Evolutionary conservation across 2,888 invertebrate genomes (phyloP).

Genomic region (Nephrotoma flavescens): DNA sequence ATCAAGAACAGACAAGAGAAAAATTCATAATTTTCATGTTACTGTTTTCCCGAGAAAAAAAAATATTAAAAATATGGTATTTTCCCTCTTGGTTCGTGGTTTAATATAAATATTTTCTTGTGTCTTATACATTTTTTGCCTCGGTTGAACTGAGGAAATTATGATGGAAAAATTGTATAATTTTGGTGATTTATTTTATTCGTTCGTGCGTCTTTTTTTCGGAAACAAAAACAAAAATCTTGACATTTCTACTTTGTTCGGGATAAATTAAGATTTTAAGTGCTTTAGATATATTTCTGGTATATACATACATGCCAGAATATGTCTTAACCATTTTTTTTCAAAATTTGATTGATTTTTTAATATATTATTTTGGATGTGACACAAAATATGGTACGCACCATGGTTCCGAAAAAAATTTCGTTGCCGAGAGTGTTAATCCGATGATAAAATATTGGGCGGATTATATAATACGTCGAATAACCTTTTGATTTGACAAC

Average conservation of each 20-base stretch:
- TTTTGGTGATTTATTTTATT: neutral
- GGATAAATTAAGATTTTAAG: neutral
- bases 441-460: neutral
- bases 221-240: neutral
- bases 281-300: neutral
- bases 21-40: neutral
- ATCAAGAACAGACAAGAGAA: neutral
- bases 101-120: neutral
- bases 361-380: neutral
- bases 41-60: neutral
- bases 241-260: neutral
- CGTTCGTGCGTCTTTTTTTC: neutral
- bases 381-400: neutral
- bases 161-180: neutral
- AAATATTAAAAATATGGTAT: neutral
- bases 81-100: neutral
- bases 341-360: neutral
- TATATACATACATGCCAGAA: neutral
- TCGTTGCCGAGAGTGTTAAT: neutral
- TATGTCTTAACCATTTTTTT: neutral
- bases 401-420: neutral
- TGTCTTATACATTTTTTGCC: neutral
- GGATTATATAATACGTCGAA: neutral
- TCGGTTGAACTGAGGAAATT: neutral
- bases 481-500: neutral